Conservation (phyloP, 2,113 vertebrate genomes). For the Corvus cornix region DNA sequence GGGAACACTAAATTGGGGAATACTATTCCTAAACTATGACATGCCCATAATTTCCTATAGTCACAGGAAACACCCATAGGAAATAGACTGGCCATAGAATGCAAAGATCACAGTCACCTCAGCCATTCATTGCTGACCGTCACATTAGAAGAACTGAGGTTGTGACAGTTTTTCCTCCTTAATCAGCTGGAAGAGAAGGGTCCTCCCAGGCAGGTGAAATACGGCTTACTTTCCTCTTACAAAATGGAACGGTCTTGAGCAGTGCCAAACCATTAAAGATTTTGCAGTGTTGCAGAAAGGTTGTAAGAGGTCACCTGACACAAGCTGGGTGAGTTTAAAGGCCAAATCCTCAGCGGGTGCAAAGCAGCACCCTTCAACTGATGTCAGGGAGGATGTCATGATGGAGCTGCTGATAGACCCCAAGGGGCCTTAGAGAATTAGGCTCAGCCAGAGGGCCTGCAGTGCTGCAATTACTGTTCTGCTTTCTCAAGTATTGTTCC, state of each 20-base stretch:
- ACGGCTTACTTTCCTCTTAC: slow-evolving; percentile 14
- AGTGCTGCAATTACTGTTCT: neutral
- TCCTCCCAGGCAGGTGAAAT: slow-evolving; percentile 35
- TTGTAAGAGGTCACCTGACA: slow-evolving; percentile 14
- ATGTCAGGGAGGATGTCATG: neutral
- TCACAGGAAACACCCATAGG: neutral
- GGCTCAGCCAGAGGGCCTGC: neutral
- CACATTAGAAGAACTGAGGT: slow-evolving; percentile 27
- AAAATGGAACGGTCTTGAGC: slow-evolving; percentile 26
- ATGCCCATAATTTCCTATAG: neutral
- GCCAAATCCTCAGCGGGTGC: neutral
- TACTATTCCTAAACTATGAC: neutral
- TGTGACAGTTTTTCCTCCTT: neutral
- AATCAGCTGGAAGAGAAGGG: slow-evolving; percentile 35
- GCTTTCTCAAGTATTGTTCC: neutral
- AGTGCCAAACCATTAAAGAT: slow-evolving; percentile 27
- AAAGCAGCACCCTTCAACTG: neutral
- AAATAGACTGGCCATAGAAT: neutral
- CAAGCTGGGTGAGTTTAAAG: neutral
- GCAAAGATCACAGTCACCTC: slow-evolving; percentile 18
- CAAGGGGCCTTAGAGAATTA: neutral
- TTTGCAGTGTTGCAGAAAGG: slow-evolving; percentile 42
- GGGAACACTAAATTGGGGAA: neutral
- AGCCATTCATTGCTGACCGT: slow-evolving; percentile 10
- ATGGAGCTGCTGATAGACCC: neutral